Evolutionary conservation across 1,140 invertebrate species (phyloP).

Genomic region (Cherax destructor): DNA sequence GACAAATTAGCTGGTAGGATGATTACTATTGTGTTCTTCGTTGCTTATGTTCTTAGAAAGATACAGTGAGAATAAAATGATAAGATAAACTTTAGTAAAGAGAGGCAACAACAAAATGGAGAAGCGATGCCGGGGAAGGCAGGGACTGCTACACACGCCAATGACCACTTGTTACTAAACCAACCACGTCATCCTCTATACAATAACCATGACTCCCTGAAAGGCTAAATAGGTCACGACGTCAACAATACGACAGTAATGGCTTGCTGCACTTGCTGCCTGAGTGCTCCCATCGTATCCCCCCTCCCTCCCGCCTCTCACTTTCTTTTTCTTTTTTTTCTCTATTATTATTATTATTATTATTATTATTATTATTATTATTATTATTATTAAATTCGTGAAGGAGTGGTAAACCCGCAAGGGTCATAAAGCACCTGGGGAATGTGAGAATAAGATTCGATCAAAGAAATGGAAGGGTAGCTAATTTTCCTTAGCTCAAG

Average conservation of each 20-base stretch:
- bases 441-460: no score
- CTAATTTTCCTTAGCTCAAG: no score
- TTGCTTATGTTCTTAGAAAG: no score
- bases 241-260: constrained; percentile 9
- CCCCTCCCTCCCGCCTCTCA: background rate
- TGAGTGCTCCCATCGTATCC: background rate
- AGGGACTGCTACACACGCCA: background rate
- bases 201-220: constrained; percentile 17
- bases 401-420: no score
- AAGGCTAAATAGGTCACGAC: constrained; percentile 43
- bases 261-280: background rate
- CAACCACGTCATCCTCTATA: constrained; percentile 6
- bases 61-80: background rate
- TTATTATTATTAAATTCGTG: no score
- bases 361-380: no score
- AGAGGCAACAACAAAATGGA: background rate
- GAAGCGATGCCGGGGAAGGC: background rate
- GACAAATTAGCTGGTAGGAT: no score
- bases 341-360: no score
- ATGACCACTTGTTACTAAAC: constrained; percentile 6
- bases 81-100: background rate
- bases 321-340: no score
- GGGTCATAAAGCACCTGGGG: no score
- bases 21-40: no score
- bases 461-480: no score